These are phyloP conservation scores for Enteromius paludinosus DNA, from an alignment of 2,797 vertebrate genomes.

Conservation along the genomic window DNA sequence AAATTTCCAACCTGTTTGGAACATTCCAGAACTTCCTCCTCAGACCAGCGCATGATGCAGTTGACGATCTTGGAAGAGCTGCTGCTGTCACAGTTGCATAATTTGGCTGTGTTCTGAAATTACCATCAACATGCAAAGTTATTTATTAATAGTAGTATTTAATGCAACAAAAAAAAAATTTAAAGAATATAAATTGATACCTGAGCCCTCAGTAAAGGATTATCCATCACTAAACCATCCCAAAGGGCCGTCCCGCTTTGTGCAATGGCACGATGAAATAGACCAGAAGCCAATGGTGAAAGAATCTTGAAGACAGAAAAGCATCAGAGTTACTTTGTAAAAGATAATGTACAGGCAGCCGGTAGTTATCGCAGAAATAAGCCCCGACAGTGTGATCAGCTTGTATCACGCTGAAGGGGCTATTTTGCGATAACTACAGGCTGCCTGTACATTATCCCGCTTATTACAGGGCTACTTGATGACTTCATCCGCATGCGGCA, in stretches of 20 bases:
- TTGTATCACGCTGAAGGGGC: no score
- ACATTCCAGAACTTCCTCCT: conserved; percentile 46
- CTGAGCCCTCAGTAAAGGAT: conserved; percentile 54
- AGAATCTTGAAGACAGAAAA: conserved; percentile 67
- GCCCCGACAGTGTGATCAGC: no score
- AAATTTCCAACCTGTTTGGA: conserved; percentile 55
- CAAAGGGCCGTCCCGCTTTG: conserved; percentile 75
- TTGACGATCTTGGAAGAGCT: conserved; percentile 66
- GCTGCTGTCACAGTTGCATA: conserved; percentile 69
- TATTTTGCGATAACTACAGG: no score
- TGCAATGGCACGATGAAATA: conserved; percentile 76
- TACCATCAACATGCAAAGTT: not conserved
- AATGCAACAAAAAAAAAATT: no score
- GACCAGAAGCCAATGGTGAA: conserved; percentile 72
- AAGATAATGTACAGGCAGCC: no score
- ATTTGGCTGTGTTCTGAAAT: conserved; percentile 68
- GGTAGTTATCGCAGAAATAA: no score
- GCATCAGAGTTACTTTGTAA: not conserved
- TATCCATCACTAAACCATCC: accelerated
- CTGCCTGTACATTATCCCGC: no score
- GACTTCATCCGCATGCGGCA: no score
- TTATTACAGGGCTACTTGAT: no score
- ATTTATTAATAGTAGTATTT: not conserved
- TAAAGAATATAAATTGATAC: not conserved
- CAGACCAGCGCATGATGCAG: conserved; percentile 68